These are phyloP conservation scores for Nomada lathburiana DNA, from an alignment of 2,888 invertebrate genomes.

Conservation along the genomic window DNA sequence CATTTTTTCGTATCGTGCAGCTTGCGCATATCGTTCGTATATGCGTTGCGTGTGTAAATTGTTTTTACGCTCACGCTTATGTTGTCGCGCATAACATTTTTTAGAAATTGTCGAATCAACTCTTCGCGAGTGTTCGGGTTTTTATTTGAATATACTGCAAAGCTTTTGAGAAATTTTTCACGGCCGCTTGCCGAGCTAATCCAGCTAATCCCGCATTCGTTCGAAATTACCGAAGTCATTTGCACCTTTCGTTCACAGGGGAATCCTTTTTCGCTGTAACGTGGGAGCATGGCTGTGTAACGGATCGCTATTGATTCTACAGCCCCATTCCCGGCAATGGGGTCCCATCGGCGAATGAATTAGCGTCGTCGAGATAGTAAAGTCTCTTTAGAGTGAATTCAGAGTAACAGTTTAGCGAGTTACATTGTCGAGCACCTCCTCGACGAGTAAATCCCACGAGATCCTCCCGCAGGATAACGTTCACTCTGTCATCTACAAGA, in stretches of 20 bases:
- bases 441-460: constrained; percentile 62
- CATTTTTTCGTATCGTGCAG: not conserved
- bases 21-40: not conserved
- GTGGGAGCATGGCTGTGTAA: constrained; percentile 8
- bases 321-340: constrained; percentile 26
- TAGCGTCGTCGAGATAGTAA: constrained; percentile 61
- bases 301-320: constrained; percentile 38
- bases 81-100: too few species aligned
- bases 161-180: not conserved
- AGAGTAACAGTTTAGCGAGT: constrained; percentile 57
- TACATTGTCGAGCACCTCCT: constrained; percentile 67
- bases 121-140: too few species aligned
- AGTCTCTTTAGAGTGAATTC: constrained; percentile 60
- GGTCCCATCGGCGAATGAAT: constrained; percentile 57
- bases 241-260: constrained; percentile 1
- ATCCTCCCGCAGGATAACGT: constrained; percentile 55
- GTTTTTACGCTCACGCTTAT: too few species aligned
- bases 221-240: constrained; percentile 14
- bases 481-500: constrained; percentile 48
- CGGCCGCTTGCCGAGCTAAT: not conserved
- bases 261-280: constrained; percentile 1
- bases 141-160: too few species aligned
- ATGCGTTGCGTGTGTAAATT: too few species aligned
- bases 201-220: constrained; percentile 11
- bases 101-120: too few species aligned